A percentile compares a stretch with the other conserved stretches of the same genome.
Conservation (phyloP, 2,113 vertebrate genomes). For the Syrmaticus mikado region DNA sequence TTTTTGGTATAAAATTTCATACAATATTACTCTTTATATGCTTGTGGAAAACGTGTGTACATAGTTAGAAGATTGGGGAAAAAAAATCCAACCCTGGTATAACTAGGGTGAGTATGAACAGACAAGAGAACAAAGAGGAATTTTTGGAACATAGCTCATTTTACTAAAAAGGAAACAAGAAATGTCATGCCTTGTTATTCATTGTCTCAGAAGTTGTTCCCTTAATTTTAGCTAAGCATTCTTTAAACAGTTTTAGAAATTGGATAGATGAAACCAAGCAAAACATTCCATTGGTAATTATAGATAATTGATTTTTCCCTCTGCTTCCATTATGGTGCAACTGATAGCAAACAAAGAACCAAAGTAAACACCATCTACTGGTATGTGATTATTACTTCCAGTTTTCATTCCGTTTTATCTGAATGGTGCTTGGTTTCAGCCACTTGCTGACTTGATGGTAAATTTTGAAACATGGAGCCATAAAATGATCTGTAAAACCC, state of each 20-base stretch:
- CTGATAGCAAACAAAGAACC: not conserved
- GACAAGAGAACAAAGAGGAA: not conserved
- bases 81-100: not conserved
- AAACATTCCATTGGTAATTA: not conserved
- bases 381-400: not conserved
- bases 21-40: not conserved
- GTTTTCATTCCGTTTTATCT: not conserved
- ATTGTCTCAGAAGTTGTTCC: not conserved
- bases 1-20: not conserved
- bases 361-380: not conserved
- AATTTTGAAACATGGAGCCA: not conserved
- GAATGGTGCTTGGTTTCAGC: not conserved
- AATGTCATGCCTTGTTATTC: not conserved
- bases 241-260: not conserved
- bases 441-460: not conserved
- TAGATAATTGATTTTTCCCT: not conserved
- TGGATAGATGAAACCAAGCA: not conserved
- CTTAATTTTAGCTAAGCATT: not conserved
- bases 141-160: not conserved
- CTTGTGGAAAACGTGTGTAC: rapidly evolving
- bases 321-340: not conserved
- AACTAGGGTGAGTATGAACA: not conserved
- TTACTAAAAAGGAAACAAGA: not conserved
- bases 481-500: not conserved
- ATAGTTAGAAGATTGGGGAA: not conserved